A percentile compares a stretch with the other conserved stretches of the same genome.
Evolutionary conservation across 2,888 invertebrate genomes (phyloP).

Genomic region (Acrobasis suavella): DNA sequence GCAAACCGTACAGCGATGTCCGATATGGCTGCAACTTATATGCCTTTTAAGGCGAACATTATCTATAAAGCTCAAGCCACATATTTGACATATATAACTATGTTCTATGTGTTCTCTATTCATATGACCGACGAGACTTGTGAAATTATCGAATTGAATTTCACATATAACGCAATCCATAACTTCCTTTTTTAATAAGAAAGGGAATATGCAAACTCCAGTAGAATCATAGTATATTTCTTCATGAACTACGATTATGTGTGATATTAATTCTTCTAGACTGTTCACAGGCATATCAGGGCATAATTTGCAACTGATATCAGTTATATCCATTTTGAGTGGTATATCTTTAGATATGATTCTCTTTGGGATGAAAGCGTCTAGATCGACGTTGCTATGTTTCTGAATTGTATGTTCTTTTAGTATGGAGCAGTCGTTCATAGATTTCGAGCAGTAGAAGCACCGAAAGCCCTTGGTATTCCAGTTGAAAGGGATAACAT

Average conservation of each 20-base stretch:
- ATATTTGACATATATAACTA: constrained; percentile 60
- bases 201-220: constrained; percentile 59
- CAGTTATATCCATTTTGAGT: constrained; percentile 58
- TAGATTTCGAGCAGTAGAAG: constrained; percentile 60
- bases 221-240: constrained; percentile 46
- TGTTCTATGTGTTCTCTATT: constrained; percentile 59
- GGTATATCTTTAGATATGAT: constrained; percentile 64
- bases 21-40: constrained; percentile 51
- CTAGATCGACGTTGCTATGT: constrained; percentile 47
- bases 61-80: constrained; percentile 59
- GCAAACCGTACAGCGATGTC: constrained; percentile 58
- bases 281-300: constrained; percentile 35
- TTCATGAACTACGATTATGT: constrained; percentile 48
- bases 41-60: constrained; percentile 57
- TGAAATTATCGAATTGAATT: constrained; percentile 54
- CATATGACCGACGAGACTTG: constrained; percentile 60
- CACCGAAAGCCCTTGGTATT: constrained; percentile 61
- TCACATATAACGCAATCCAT: constrained; percentile 58
- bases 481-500: constrained; percentile 63
- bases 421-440: constrained; percentile 52
- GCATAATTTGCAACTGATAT: constrained; percentile 56
- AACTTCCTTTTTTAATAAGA: constrained; percentile 47
- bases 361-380: constrained; percentile 48
- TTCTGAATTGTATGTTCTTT: constrained; percentile 50
- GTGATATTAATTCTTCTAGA: constrained; percentile 52